Conservation (phyloP, 2,113 vertebrate species). For the Clarias magur region DNA sequence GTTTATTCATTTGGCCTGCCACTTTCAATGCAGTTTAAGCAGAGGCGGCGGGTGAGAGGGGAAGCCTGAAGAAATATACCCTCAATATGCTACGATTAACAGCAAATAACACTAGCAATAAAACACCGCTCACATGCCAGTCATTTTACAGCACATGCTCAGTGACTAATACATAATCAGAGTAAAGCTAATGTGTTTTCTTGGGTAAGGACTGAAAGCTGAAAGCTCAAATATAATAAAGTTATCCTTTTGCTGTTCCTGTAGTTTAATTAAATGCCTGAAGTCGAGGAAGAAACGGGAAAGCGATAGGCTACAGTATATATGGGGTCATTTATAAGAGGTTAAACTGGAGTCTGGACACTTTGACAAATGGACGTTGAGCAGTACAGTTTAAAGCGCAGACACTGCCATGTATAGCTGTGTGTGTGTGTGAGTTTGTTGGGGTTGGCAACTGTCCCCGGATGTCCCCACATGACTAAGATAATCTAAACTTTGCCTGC, state of each 20-base stretch:
- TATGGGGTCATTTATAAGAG: background rate
- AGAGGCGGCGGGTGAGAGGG: background rate
- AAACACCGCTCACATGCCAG: constrained; percentile 63
- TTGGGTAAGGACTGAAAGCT: background rate
- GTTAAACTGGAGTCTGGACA: background rate
- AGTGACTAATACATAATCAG: background rate
- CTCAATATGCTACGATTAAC: constrained; percentile 60
- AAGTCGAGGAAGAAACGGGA: background rate
- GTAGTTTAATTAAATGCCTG: background rate
- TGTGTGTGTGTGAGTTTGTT: background rate
- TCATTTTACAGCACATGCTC: constrained; percentile 48
- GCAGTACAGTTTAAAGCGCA: background rate
- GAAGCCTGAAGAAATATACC: constrained; percentile 37
- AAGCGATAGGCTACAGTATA: background rate
- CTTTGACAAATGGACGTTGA: background rate
- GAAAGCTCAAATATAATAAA: background rate
- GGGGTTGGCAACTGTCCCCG: background rate
- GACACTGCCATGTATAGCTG: background rate
- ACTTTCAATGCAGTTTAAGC: constrained; percentile 62
- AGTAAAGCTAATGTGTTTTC: background rate
- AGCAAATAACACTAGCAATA: constrained; percentile 53
- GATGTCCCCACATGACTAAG: background rate
- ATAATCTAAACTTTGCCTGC: background rate
- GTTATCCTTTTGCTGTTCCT: background rate
- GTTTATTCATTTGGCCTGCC: constrained; percentile 81